Base-by-base conservation (phyloP, 2,888 invertebrate genomes). In the Zele albiditarsus region DNA sequence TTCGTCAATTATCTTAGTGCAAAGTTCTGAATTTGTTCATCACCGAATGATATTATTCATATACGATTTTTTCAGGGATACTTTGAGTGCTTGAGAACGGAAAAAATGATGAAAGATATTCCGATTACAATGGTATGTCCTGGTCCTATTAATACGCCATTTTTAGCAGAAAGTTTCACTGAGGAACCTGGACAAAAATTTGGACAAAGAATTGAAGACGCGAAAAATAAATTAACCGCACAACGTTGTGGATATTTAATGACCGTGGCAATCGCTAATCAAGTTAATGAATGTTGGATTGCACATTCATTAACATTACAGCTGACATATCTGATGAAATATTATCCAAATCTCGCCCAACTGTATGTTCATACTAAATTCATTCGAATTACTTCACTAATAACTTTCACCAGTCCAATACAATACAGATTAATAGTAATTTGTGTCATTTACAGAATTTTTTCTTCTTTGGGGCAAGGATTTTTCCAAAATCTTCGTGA, bases 81-180 rank as follows among this genome's bases (percentile, higher is more conserved):
- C 85, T 94, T 94, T 86, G 91, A 93, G 80, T 85, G 91, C n/a
- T 88, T 95, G 65, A 85, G 92, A 71, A 84, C 87, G 16, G 95
- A 95, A 86, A 92, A 93, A 83, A 80, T 91, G 33, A 90, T 90
- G n/a, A 89, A 91, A 60, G 91, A 92, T 71, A 90, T 96, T 67
- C 84, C 91, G 38, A 91, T 96, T 0, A 94, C 94, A 0, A 85
- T 95, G 60, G 90, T 95, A 46, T 95, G 95, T 83, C 96, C 96
- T 0, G 96, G 96, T 5, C 95, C 96, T 3, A 91, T 93, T 20
- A 93, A 93, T 84, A 94, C 95, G 0, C 92, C 93, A 80, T 92
- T 95, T 78, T 90, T 95, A 46, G 85, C 91, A 46, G 92, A 93
- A 84, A 92, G 94, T 78, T 95, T 94, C 83, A 95, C 95, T 0